Evolutionary conservation across 2,888 invertebrate genomes (phyloP).

Genomic region (Bibio marci): DNA sequence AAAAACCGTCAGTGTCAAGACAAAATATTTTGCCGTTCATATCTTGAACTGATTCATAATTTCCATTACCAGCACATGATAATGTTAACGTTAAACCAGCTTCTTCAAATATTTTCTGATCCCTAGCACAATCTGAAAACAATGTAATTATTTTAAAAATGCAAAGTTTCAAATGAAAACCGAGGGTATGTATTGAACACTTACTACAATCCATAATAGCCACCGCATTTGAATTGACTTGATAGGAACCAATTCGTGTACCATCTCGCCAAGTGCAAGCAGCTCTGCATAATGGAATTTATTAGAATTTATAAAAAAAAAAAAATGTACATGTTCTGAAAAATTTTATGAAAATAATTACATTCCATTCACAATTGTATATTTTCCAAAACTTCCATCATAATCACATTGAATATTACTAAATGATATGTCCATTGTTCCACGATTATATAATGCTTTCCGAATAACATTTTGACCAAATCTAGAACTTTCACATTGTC

Average conservation of each 20-base stretch:
- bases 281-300: constrained; percentile 32
- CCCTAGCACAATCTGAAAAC: constrained; percentile 53
- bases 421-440: constrained; percentile 36
- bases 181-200: no score
- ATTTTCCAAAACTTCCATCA: constrained; percentile 45
- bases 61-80: constrained; percentile 36
- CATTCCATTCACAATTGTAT: constrained; percentile 35
- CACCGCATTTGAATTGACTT: constrained; percentile 22
- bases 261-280: constrained; percentile 44
- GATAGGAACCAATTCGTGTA: constrained; percentile 35
- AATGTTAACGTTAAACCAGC: constrained; percentile 32
- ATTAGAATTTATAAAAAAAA: no score
- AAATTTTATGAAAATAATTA: no score
- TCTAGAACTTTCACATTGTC: constrained; percentile 47
- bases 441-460: constrained; percentile 38
- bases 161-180: no score
- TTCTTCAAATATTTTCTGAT: constrained; percentile 33
- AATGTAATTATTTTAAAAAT: no score
- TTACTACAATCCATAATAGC: constrained; percentile 37
- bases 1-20: constrained; percentile 42
- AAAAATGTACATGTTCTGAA: no score
- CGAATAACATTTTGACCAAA: constrained; percentile 34
- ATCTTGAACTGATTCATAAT: constrained; percentile 37
- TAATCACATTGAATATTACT: constrained; percentile 39
- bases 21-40: constrained; percentile 35